Evolutionary conservation across 1,140 invertebrate species (phyloP).

Genomic region (Anastrepha ludens): DNA sequence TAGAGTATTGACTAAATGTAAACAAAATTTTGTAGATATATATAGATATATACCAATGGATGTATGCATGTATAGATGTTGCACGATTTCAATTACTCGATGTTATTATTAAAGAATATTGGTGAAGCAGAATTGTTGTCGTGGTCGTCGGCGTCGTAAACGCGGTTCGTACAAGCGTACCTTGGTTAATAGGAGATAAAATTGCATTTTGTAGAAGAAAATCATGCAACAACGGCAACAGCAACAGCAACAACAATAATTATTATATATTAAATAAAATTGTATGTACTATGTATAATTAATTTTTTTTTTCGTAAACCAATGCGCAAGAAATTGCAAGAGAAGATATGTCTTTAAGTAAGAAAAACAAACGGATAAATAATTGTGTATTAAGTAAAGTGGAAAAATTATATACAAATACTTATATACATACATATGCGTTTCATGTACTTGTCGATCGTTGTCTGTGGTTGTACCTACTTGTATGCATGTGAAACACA

Average conservation of each 20-base stretch:
- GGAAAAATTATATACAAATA: conserved; percentile 19
- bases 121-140: conserved; percentile 15
- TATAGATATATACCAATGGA: conserved; percentile 28
- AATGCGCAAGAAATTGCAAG: neutral
- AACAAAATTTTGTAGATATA: conserved; percentile 5
- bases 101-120: conserved; percentile 24
- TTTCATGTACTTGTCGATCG: neutral
- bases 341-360: neutral
- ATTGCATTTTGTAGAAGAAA: conserved; percentile 22
- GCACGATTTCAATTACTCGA: conserved; percentile 48
- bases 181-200: neutral
- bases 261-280: conserved; percentile 18
- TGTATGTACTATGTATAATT: neutral
- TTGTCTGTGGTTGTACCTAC: too few relatives aligned
- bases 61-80: conserved; percentile 44
- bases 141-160: neutral
- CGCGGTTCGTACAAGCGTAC: neutral
- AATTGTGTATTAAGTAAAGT: conserved; percentile 14
- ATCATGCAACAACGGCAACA: conserved; percentile 10
- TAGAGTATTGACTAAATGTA: conserved; percentile 50
- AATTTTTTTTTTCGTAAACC: neutral
- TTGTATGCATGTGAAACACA: too few relatives aligned
- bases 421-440: conserved; percentile 11
- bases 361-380: neutral
- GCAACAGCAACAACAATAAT: conserved; percentile 9